Base-by-base conservation (phyloP, 2,888 invertebrate species). In the Itoplectis maculator region DNA sequence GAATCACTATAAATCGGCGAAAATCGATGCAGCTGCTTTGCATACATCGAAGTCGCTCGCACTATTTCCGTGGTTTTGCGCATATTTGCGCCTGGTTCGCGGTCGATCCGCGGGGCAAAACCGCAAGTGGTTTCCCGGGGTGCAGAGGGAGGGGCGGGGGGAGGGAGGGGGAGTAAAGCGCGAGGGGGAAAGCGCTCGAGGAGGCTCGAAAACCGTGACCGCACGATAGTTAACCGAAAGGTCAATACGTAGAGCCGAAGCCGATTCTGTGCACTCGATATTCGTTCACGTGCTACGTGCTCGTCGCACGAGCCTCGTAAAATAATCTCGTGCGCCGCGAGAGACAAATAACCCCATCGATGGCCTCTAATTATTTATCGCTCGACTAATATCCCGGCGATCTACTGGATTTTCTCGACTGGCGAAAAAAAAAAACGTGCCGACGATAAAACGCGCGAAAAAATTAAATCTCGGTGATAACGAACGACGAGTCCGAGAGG, bases 171-270 rank as follows among this genome's bases (percentile, higher is more conserved):
- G n/a, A n/a, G n/a, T n/a, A n/a, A n/a, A 79, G 70, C 75, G 51
- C 72, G 37, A 66, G 72, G 59, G 72, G 59, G 42, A 42, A 76
- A 76, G 72, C 76, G 70, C 20, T 66, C 56, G 37, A 66, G 49
- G 61, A 75, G 74, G 69, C 56, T 13, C 61, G 63, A 29, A n/a
- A 69, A 42, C 75, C 78, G 13, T 74, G 51, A 82, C 79, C 78
- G 65, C 74, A 70, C 82, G 75, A 70, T 82, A 79, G 70, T 79
- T 78, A 65, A 40, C 70, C 74, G 20, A 82, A 79, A 82, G 75
- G 75, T 79, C 79, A 82, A 74, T 73, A 73, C 40, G 59, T 40
- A 40, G 37, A 40, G 66, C 37, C 51, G 49, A 82, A n/a, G n/a
- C 45, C 75, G 20, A 63, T 15, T 20, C 8, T n/a, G 40, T 37